These are phyloP conservation scores for Sericinus montela DNA, from an alignment of 2,888 invertebrate species.

Conservation along the genomic window DNA sequence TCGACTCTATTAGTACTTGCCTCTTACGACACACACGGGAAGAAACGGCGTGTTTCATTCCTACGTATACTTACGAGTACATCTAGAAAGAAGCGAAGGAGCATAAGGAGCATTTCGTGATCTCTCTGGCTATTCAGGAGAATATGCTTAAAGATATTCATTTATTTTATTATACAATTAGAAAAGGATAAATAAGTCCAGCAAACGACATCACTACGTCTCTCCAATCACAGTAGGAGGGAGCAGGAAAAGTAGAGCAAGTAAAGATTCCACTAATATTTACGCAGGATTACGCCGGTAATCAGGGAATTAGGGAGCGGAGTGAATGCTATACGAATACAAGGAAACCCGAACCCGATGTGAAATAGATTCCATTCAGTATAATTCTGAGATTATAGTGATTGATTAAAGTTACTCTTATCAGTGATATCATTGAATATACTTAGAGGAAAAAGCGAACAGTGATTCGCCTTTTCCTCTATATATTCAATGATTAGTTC, in stretches of 20 bases:
- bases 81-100: no score
- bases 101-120: no score
- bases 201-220: background rate
- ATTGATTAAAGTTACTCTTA: slow-evolving; percentile 16
- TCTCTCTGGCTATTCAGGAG: no score
- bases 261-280: slow-evolving; percentile 16
- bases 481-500: no score
- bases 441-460: no score
- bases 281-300: slow-evolving; percentile 13
- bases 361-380: slow-evolving; percentile 7
- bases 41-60: no score
- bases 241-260: background rate
- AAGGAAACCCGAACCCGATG: slow-evolving; percentile 1
- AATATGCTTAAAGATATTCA: no score
- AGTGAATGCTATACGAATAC: slow-evolving; percentile 7
- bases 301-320: slow-evolving; percentile 16
- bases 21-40: no score
- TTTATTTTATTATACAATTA: no score
- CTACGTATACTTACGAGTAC: no score
- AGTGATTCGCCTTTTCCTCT: no score
- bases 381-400: slow-evolving; percentile 14
- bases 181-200: background rate
- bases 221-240: slow-evolving; percentile 1
- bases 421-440: slow-evolving; percentile 4
- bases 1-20: no score